These are phyloP conservation scores for Pristionchus maxplancki DNA, from an alignment of 2,888 invertebrate species.

Conservation along the genomic window DNA sequence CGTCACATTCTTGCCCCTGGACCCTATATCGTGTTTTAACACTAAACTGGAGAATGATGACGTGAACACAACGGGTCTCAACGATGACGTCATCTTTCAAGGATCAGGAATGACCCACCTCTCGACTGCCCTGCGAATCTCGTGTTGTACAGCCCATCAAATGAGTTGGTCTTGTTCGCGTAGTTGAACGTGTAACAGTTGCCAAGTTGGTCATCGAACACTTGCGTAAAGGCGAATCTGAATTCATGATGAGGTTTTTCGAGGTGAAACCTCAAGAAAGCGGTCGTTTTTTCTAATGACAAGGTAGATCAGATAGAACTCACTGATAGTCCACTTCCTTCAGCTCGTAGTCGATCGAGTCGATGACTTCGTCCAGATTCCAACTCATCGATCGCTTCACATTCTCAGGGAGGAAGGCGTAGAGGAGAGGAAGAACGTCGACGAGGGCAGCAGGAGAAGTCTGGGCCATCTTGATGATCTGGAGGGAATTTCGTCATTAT, in stretches of 20 bases:
- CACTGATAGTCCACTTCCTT: conserved; percentile 8
- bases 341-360: conserved; percentile 35
- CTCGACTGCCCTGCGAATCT: conserved; percentile 25
- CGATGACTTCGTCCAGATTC: conserved; percentile 24
- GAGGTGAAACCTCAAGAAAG: neutral
- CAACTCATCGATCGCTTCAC: neutral
- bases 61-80: no score
- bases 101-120: neutral
- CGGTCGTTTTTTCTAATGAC: no score
- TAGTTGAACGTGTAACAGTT: conserved; percentile 47
- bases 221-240: conserved; percentile 13
- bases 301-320: no score
- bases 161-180: conserved; percentile 39
- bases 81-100: neutral
- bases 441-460: conserved; percentile 20
- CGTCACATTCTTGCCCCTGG: neutral
- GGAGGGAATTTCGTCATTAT: neutral
- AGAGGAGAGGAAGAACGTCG: neutral
- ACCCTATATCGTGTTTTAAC: no score
- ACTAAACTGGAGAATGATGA: neutral
- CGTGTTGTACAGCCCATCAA: conserved; percentile 7
- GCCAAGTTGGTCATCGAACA: neutral
- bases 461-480: conserved; percentile 17
- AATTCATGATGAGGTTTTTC: neutral
- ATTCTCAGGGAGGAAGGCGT: neutral